A percentile compares a stretch with the other conserved stretches of the same genome.
Conservation (phyloP, 2,888 invertebrate genomes). For the Tetragonisca angustula region DNA sequence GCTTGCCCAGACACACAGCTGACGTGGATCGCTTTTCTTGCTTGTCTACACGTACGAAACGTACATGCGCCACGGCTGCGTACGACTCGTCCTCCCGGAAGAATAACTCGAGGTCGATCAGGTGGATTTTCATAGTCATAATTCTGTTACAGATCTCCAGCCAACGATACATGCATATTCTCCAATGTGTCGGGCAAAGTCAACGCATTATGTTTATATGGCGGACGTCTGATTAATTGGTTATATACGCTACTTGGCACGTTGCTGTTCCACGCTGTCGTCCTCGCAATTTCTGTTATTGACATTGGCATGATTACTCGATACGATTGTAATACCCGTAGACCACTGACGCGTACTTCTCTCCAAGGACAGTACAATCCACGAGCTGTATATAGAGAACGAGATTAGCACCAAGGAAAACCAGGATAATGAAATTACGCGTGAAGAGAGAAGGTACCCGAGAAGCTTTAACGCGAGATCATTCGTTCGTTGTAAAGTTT, state of each 20-base stretch:
- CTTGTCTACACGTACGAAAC: conserved; percentile 31
- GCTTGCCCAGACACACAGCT: conserved; percentile 27
- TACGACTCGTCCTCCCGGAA: conserved; percentile 40
- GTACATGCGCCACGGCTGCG: not conserved
- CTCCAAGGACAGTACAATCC: conserved; percentile 53
- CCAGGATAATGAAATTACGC: conserved; percentile 48
- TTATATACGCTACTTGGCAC: not conserved
- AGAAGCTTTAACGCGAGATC: not conserved
- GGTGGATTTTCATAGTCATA: conserved; percentile 18
- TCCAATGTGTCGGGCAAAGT: too few relatives aligned
- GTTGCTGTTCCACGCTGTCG: not conserved
- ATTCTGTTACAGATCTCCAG: not conserved
- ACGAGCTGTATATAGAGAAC: conserved; percentile 41
- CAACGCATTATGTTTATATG: not conserved
- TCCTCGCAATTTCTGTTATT: conserved; percentile 50
- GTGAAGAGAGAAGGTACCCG: not conserved
- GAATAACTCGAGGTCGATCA: conserved; percentile 33
- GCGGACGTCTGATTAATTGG: conserved; percentile 3
- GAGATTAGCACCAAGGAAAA: conserved; percentile 67
- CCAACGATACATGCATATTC: not conserved
- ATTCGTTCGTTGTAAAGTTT: not conserved
- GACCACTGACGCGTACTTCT: conserved; percentile 33
- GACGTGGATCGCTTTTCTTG: conserved; percentile 37
- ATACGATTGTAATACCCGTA: conserved; percentile 37
- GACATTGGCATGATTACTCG: conserved; percentile 62